These are phyloP conservation scores for Papilio aristodemus DNA, from an alignment of 1,140 invertebrate species.

Conservation along the genomic window DNA sequence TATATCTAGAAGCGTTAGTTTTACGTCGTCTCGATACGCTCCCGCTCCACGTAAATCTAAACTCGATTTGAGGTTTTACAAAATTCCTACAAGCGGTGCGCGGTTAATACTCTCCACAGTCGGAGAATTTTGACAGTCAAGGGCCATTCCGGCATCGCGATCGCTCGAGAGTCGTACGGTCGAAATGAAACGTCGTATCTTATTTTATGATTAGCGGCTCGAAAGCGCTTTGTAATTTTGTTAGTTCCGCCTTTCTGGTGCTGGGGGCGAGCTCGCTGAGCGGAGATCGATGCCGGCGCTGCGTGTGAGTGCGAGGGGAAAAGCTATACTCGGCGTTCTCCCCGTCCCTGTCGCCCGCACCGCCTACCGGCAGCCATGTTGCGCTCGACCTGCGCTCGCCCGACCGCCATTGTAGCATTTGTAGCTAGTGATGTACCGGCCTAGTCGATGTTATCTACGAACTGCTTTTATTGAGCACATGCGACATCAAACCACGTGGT, in stretches of 20 bases:
- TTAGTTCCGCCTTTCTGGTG: constrained; percentile 80
- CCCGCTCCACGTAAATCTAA: constrained; percentile 52
- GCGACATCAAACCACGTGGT: constrained; percentile 12
- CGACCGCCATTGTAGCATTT: constrained; percentile 78
- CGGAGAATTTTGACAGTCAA: constrained; percentile 78
- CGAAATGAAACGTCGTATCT: constrained; percentile 81
- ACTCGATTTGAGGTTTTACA: constrained; percentile 54
- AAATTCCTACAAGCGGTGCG: constrained; percentile 55
- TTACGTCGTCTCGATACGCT: constrained; percentile 45
- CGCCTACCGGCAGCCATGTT: constrained; percentile 80
- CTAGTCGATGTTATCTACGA: constrained; percentile 55
- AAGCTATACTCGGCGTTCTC: constrained; percentile 48
- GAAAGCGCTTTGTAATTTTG: constrained; percentile 80
- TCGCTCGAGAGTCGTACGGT: constrained; percentile 77
- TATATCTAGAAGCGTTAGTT: constrained; percentile 43
- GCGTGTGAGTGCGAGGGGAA: constrained; percentile 72
- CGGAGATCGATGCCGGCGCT: constrained; percentile 77
- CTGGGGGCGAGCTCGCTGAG: constrained; percentile 76
- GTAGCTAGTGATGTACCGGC: constrained; percentile 71
- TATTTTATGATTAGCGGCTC: constrained; percentile 81
- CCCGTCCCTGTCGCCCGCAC: constrained; percentile 70
- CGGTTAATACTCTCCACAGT: constrained; percentile 73
- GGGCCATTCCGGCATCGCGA: constrained; percentile 77
- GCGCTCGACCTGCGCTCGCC: constrained; percentile 78
- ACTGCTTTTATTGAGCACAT: constrained; percentile 39